Evolutionary conservation across 2,888 invertebrate genomes (phyloP).

Genomic region (Aphodius sticticus): DNA sequence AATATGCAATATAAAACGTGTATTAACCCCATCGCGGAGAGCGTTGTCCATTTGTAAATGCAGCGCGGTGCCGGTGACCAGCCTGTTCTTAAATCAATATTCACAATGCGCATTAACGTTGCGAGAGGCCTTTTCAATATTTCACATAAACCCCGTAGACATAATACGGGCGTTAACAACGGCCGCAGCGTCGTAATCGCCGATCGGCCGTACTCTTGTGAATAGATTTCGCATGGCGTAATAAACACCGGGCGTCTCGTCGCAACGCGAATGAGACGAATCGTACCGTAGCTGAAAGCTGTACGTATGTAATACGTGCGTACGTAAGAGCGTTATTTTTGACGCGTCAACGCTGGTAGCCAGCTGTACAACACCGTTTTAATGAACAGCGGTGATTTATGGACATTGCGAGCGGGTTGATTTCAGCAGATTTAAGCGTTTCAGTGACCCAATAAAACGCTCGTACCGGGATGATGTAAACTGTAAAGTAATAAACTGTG

Average conservation of each 20-base stretch:
- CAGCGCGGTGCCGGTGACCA: slow-evolving; percentile 11
- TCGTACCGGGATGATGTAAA: neutral
- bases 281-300: neutral
- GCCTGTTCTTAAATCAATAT: slow-evolving; percentile 20
- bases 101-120: slow-evolving; percentile 19
- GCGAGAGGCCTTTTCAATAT: slow-evolving; percentile 21
- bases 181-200: slow-evolving; percentile 1
- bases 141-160: slow-evolving; percentile 25
- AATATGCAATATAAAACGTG: slow-evolving; percentile 17
- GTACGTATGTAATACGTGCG: neutral
- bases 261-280: neutral
- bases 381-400: neutral
- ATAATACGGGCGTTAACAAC: slow-evolving; percentile 23
- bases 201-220: slow-evolving; percentile 5
- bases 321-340: neutral
- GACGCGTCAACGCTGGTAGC: neutral
- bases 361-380: neutral
- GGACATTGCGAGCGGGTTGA: neutral
- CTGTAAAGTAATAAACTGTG: neutral
- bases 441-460: neutral
- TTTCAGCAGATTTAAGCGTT: slow-evolving; percentile 4
- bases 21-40: slow-evolving; percentile 9
- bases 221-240: neutral
- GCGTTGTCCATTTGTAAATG: slow-evolving; percentile 10
- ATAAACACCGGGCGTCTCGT: neutral